phyloP scores from a whole-genome alignment of 2,888 invertebrate genomes.

The Poecilus cupreus region DNA sequence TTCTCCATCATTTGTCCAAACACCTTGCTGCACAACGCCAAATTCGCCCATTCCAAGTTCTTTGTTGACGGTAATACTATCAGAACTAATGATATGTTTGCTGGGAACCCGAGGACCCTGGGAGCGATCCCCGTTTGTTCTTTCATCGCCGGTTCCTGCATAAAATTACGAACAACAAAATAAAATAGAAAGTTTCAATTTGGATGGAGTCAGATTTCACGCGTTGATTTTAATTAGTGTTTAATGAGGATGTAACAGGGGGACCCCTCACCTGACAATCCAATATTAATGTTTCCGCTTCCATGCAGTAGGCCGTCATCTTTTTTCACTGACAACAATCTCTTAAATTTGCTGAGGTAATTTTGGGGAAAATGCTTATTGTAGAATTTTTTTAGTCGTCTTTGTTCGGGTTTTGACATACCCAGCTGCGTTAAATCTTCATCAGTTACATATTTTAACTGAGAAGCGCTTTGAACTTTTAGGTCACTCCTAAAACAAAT shows the following conservation, averaged over 20 bases:
- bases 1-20: constrained; percentile 96
- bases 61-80: constrained; percentile 94
- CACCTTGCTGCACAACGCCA: constrained; percentile 97
- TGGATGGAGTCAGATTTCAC: constrained; percentile 81
- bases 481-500: constrained; percentile 83
- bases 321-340: constrained; percentile 80
- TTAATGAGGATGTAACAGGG: constrained; percentile 41
- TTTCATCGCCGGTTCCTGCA: constrained; percentile 80
- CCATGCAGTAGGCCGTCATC: constrained; percentile 70
- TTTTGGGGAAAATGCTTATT: constrained; percentile 95
- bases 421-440: constrained; percentile 94
- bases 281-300: constrained; percentile 65
- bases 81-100: constrained; percentile 89
- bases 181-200: constrained; percentile 68
- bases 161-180: neutral
- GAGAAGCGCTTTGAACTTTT: constrained; percentile 90
- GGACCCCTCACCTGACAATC: constrained; percentile 82
- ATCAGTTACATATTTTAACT: constrained; percentile 95
- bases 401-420: constrained; percentile 95
- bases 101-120: constrained; percentile 79
- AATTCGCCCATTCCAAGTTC: constrained; percentile 98
- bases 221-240: constrained; percentile 4
- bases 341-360: constrained; percentile 93
- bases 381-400: constrained; percentile 94
- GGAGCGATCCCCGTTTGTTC: constrained; percentile 66